A percentile compares a stretch with the other conserved stretches of the same genome.
phyloP scores from a whole-genome alignment of 1,140 invertebrate genomes.

The Hydropsyche tenuis region DNA sequence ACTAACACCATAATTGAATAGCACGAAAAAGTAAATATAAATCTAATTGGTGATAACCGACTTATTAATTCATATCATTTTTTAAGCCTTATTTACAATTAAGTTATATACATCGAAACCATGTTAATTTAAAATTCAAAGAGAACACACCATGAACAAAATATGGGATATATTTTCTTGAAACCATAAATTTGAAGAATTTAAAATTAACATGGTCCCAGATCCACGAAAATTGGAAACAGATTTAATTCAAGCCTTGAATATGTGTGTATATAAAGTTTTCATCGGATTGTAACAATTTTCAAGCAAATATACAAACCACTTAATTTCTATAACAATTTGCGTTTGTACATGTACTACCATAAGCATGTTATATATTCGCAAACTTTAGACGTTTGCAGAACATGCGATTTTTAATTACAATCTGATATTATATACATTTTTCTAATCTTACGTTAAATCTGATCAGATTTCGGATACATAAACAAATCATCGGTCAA shows the following conservation, averaged over 20 bases:
- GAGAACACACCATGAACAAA: too few species aligned
- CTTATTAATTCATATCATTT: background rate
- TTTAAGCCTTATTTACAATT: constrained; percentile 2
- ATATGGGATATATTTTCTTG: too few species aligned
- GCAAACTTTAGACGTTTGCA: background rate
- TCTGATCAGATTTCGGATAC: background rate
- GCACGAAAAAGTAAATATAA: background rate
- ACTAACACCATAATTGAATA: background rate
- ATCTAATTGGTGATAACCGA: background rate
- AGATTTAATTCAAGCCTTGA: background rate
- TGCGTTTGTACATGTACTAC: constrained; percentile 7
- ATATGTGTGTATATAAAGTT: background rate
- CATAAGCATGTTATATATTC: background rate
- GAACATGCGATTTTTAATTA: background rate
- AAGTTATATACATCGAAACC: constrained; percentile 6
- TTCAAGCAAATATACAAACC: constrained; percentile 20
- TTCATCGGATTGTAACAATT: background rate
- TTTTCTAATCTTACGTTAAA: background rate
- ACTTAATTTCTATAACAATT: constrained; percentile 12
- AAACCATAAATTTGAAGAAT: background rate
- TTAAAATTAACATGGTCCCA: background rate
- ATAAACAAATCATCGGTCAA: too few species aligned
- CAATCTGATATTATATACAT: constrained; percentile 5
- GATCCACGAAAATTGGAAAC: background rate
- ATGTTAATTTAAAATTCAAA: background rate